These are phyloP conservation scores for Adrianichthys oophorus DNA, from an alignment of 2,797 vertebrate genomes.

Conservation along the genomic window DNA sequence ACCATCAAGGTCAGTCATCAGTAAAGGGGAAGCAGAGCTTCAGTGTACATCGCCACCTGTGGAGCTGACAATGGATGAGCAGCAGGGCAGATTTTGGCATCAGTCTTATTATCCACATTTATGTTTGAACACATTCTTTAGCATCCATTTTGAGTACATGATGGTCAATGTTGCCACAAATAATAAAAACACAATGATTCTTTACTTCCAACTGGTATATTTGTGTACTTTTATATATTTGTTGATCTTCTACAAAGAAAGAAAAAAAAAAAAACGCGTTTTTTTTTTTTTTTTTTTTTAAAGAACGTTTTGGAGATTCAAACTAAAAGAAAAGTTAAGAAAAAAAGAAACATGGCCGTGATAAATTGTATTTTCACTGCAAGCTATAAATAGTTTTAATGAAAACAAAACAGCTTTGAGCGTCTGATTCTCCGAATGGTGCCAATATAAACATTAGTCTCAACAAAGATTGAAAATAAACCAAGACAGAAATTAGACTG, in stretches of 20 bases:
- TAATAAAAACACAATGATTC: too few species aligned
- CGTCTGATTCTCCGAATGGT: too few species aligned
- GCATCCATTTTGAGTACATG: slow-evolving; percentile 2
- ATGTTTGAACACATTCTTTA: neutral
- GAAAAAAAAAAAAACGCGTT: too few species aligned
- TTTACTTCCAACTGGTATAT: too few species aligned
- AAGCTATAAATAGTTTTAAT: too few species aligned
- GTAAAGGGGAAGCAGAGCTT: slow-evolving; percentile 18
- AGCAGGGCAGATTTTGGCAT: slow-evolving; percentile 14
- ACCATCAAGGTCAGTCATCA: slow-evolving; percentile 38
- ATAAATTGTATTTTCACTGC: too few species aligned
- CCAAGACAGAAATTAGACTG: neutral
- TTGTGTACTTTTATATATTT: too few species aligned
- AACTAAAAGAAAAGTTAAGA: neutral
- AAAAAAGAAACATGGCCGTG: too few species aligned
- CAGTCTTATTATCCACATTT: neutral
- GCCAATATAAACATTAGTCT: too few species aligned
- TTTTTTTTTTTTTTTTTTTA: neutral
- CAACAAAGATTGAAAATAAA: neutral
- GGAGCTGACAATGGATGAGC: slow-evolving; percentile 22
- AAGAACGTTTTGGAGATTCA: neutral
- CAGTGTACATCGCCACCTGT: slow-evolving; percentile 17
- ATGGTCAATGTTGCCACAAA: neutral
- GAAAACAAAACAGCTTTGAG: too few species aligned
- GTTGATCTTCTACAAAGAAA: too few species aligned